Conservation (phyloP, 2,797 vertebrate species). For the Squalus acanthias region DNA sequence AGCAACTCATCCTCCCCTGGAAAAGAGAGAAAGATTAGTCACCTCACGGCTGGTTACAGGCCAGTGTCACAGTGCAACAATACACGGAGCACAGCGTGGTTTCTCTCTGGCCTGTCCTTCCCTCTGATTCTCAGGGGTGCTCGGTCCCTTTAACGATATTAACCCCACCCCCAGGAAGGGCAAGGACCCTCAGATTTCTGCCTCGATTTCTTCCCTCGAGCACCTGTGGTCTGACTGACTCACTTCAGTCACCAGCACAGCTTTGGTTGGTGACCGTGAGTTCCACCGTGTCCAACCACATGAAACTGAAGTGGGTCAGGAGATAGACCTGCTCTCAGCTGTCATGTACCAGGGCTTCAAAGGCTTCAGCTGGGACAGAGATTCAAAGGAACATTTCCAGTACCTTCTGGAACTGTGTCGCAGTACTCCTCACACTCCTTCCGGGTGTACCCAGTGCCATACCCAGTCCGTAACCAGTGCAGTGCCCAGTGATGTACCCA, state of each 20-base stretch:
- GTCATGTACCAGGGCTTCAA: neutral
- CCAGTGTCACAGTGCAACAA: neutral
- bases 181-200: neutral
- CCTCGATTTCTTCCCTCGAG: neutral
- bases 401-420: slow-evolving; percentile 39
- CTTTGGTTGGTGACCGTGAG: neutral
- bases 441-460: slow-evolving; percentile 62
- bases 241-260: neutral
- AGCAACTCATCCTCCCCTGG: slow-evolving; percentile 4
- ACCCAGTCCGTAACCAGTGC: no score
- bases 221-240: neutral
- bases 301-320: neutral
- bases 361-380: neutral
- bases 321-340: neutral
- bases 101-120: neutral
- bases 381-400: neutral
- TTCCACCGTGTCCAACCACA: neutral
- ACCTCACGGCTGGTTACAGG: neutral
- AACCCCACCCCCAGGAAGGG: no score
- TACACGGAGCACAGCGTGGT: neutral
- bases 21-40: neutral
- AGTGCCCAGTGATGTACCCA: no score
- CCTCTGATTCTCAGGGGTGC: neutral
- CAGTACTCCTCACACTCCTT: slow-evolving; percentile 94
- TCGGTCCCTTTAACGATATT: neutral